Evolutionary conservation across 2,113 vertebrate genomes (phyloP), one percentile per base, ranked within the genome.

Genomic region (Lichenostomus cassidix): DNA sequence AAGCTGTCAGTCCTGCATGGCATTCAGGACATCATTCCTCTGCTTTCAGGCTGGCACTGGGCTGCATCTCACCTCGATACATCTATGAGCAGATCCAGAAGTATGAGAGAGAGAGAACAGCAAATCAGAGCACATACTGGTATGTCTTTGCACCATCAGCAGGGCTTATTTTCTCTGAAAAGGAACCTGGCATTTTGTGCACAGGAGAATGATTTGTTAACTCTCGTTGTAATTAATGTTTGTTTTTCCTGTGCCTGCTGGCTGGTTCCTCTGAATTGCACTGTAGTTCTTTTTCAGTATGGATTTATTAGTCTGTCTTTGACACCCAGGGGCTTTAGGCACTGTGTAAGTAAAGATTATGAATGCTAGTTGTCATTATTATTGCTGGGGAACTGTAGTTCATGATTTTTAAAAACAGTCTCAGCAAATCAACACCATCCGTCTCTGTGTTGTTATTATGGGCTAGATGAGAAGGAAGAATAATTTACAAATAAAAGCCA

Each of bases 41-140:
- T 91, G 62, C 79, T 87, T 97, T 65, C 96, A 98, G 98, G 98
- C 94, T 99, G 93, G 98, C 98, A 0, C 55, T 98, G 71, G 98
- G 98, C 69, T 98, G 98, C 94, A 97, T 99, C 92, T 99, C 98
- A 23, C 98, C 98, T 11, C 95, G 97, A 15, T 98, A 98, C 80
- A 98, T 99, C 94, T 98, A 98, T 53, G 97, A 98, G 90, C 98
- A 99, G 92, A 98, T 98, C 88, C 94, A 94, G 88, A 98, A 97
- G 83, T 98, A 98, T 11, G 98, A 98, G 92, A 97, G 65, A 23
- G 97, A 99, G 81, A 97, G 98, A 62, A 98, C 97, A 6, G 98
- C 98, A 92, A 99, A 98, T 95, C 97, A 98, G 63, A 99, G 98
- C 97, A 98, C 98, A 1, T 98, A 98, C 94, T 98, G 98, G 98